Base-by-base conservation (phyloP, 2,113 vertebrate species). In the Grallaria varia region DNA sequence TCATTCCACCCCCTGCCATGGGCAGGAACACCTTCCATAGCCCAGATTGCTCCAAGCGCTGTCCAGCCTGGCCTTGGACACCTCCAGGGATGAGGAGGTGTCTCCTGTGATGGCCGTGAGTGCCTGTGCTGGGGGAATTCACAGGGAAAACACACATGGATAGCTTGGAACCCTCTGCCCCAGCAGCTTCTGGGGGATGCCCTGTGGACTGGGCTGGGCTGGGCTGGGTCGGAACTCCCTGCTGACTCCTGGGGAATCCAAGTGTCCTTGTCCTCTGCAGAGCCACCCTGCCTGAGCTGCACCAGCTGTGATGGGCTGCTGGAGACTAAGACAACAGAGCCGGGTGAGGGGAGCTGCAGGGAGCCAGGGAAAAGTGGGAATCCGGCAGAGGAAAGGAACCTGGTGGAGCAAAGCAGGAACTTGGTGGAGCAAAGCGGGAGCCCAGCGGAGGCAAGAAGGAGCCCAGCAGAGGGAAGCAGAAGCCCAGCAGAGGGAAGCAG, bases 271-370 rank as follows among this genome's bases (percentile, higher is more conserved):
- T 92, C 39, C 31, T 67, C 49, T 33, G 30, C 94, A 95, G 95
- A 84, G 33, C 63, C 2, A 0, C 20, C 27, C 11, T 6, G 0
- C 13, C 25, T 9, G 5, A 80, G n/a, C 58, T 63, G 72, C 4
- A 1, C 0, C 10, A 49, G 87, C 0, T 0, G 12, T 7, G 50
- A 19, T 0, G 6, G 3, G 0, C 10, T 31, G 31, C 59, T 37
- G 87, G 77, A 73, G 73, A 6, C 8, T n/a, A 44, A 21, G 10
- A 9, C 18, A 1, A 1, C 16, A 35, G 37, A 79, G 49, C 7
- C 39, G 27, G 4, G 15, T 2, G 18, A 69, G 20, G 35, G 19
- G 45, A 62, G 8, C 55, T 20, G 23, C 24, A 7, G 15, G 39
- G 56, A 76, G 11, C 62, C 1, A 1, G 39, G 55, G 69, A 55